These are phyloP conservation scores for Lateolabrax maculatus DNA, from an alignment of 2,797 vertebrate genomes.

Conservation along the genomic window DNA sequence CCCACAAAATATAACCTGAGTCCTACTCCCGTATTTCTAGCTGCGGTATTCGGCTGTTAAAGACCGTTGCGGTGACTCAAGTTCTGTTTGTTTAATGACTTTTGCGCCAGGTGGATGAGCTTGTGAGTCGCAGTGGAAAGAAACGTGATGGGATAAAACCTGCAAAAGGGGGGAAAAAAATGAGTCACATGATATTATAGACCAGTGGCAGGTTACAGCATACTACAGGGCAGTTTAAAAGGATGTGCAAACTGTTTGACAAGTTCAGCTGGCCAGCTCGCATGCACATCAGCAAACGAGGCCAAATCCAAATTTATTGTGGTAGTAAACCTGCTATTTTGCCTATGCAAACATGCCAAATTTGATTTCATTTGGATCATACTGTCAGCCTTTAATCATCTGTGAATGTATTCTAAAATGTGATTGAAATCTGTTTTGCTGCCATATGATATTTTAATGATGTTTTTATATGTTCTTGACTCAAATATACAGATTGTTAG, in stretches of 20 bases:
- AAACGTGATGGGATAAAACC: constrained; percentile 19
- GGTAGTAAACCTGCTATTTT: not conserved
- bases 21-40: too few relatives aligned
- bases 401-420: constrained; percentile 40
- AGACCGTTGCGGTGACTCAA: constrained; percentile 10
- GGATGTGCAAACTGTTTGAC: not conserved
- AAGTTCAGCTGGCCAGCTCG: not conserved
- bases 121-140: constrained; percentile 21
- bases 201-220: constrained; percentile 7
- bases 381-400: constrained; percentile 28
- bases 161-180: not conserved
- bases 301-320: not conserved
- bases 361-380: constrained; percentile 60
- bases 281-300: not conserved
- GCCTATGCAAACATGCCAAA: constrained; percentile 37
- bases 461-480: not conserved
- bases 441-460: not conserved
- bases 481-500: not conserved
- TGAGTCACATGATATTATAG: constrained; percentile 14
- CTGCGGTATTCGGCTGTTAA: constrained; percentile 39
- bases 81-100: constrained; percentile 41
- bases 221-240: not conserved
- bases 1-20: too few relatives aligned
- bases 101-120: constrained; percentile 13
- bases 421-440: constrained; percentile 35